Evolutionary conservation across 2,113 vertebrate genomes (phyloP), one percentile per base, ranked within the genome.

Genomic region (Corynorhinus townsendii): DNA sequence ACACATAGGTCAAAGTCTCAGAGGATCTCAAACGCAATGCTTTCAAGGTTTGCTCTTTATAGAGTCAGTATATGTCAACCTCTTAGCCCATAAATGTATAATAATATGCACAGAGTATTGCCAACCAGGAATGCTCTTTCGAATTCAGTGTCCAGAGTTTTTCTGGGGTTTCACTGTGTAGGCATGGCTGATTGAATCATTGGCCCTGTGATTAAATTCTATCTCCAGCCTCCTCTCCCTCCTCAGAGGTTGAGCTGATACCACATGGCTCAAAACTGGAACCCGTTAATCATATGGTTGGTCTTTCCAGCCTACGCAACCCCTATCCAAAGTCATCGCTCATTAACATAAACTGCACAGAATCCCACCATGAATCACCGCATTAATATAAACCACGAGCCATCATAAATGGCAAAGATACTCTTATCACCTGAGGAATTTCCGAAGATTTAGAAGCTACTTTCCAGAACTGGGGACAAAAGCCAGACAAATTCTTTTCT

Each of bases 161-260:
- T 88, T 68, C 4, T 84, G 40, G 2, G 2, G 1, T 88, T 84
- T 88, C 19, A 22, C 33, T 40, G 52, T 24, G 2, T 54, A 87
- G 19, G 14, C 12, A 52, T 79, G 11, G 72, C 2, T 75, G 43
- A 81, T 26, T 83, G 19, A 11, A 47, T 77, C n/a, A 68, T 0
- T n/a, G 7, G 38, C 20, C 45, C 38, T 10, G 1, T 3, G 14
- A n/a, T 4, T 86, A 35, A 66, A 52, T 43, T 73, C 76, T 12
- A 14, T 79, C 26, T 84, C 66, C 15, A 87, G 4, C 0, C 1
- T 12, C 4, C 14, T 2, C 62, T 1, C 2, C 1, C 2, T 49
- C 5, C 5, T 5, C 3, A 10, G 0, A 11, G 3, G 2, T 11
- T 68, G n/a, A 93, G 38, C 35, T 68, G 30, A 54, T 56, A 56